phyloP scores from a whole-genome alignment of 2,113 vertebrate genomes.

The Coptodon bakossiorum region DNA sequence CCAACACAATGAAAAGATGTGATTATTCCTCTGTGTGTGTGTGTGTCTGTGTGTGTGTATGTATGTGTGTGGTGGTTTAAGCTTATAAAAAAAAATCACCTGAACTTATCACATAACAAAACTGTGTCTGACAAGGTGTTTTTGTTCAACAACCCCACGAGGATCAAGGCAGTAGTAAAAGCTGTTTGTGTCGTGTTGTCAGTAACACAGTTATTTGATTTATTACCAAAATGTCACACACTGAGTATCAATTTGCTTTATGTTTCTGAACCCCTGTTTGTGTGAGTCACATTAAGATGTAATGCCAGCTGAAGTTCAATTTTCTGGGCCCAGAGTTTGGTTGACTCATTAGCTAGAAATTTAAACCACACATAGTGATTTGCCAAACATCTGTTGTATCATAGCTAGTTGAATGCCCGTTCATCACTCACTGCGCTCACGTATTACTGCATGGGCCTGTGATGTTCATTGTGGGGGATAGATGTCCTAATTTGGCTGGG shows the following conservation, averaged over 20 bases:
- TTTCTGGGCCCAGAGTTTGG: not conserved
- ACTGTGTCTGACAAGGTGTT: not conserved
- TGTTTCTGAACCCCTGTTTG: not conserved
- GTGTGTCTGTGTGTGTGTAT: not conserved
- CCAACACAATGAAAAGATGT: not conserved
- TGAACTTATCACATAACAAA: not conserved
- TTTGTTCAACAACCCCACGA: not conserved
- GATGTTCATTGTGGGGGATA: not conserved
- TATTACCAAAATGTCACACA: not conserved
- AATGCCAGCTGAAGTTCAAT: not conserved
- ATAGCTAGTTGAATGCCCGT: not conserved
- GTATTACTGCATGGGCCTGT: slow-evolving; percentile 28
- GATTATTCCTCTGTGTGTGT: not conserved
- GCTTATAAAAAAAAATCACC: not conserved
- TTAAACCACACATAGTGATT: not conserved
- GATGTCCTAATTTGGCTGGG: slow-evolving; percentile 7
- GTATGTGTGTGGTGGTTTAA: not conserved
- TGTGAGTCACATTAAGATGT: not conserved
- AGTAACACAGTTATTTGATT: not conserved
- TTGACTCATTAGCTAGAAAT: not conserved
- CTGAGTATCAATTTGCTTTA: not conserved
- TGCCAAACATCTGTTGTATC: slow-evolving; percentile 31
- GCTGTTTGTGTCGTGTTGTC: not conserved
- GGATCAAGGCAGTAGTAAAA: not conserved
- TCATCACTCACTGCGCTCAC: slow-evolving; percentile 18